Percentiles rank a stretch among this genome's conserved stretches.
Evolutionary conservation across 2,888 invertebrate genomes (phyloP).

Genomic region (Agrenia bidenticulata): DNA sequence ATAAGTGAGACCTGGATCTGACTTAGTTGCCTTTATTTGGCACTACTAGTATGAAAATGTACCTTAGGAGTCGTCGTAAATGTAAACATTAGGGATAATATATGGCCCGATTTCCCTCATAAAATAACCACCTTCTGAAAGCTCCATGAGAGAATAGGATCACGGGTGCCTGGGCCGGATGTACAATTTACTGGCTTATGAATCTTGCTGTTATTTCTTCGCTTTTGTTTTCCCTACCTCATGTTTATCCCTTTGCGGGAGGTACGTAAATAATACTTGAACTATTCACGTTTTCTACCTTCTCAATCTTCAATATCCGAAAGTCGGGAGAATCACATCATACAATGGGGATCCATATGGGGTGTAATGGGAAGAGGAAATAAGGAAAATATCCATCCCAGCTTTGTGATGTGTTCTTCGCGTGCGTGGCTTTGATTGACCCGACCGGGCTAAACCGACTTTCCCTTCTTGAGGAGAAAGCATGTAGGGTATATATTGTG

Average conservation of each 20-base stretch:
- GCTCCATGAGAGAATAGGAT: background rate
- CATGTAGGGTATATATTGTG: background rate
- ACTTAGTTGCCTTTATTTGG: too few relatives aligned
- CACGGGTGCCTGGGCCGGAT: slow-evolving; percentile 1
- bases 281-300: background rate
- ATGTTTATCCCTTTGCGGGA: too few relatives aligned
- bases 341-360: background rate
- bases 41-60: background rate
- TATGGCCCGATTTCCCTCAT: slow-evolving; percentile 34
- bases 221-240: too few relatives aligned
- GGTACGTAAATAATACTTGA: too few relatives aligned
- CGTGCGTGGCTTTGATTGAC: slow-evolving; percentile 7
- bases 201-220: background rate
- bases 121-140: slow-evolving; percentile 42
- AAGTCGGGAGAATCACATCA: background rate
- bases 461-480: too few relatives aligned
- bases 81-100: slow-evolving; percentile 42
- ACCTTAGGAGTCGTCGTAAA: slow-evolving; percentile 28
- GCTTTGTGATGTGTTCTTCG: slow-evolving; percentile 8
- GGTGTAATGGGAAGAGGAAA: slow-evolving; percentile 14
- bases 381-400: slow-evolving; percentile 13
- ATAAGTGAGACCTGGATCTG: too few relatives aligned
- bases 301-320: background rate
- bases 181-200: slow-evolving; percentile 14
- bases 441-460: too few relatives aligned